These are phyloP conservation scores for Trilocha varians DNA, from an alignment of 2,888 invertebrate genomes.

Conservation along the genomic window DNA sequence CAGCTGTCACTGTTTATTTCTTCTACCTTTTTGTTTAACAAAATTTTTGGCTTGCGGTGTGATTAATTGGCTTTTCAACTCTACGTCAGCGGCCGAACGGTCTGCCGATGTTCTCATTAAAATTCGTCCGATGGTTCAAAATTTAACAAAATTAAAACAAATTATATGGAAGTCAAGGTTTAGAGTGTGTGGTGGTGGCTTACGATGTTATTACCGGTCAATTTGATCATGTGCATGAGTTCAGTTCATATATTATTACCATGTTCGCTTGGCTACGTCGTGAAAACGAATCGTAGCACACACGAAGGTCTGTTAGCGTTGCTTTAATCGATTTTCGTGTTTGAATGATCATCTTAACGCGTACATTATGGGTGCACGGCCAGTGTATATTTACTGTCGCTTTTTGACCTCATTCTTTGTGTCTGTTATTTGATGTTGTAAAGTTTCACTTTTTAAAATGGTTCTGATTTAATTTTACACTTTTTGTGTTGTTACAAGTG, in stretches of 20 bases:
- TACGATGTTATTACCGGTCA: conserved; percentile 50
- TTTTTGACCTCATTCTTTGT: conserved; percentile 13
- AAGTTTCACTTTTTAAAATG: background rate
- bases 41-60: conserved; percentile 70
- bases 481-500: background rate
- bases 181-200: conserved; percentile 74
- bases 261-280: conserved; percentile 49
- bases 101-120: conserved; percentile 25
- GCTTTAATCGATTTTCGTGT: conserved; percentile 20
- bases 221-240: conserved; percentile 69
- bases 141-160: conserved; percentile 53
- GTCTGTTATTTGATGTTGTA: background rate
- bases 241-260: conserved; percentile 51
- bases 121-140: conserved; percentile 55
- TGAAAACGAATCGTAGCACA: conserved; percentile 33
- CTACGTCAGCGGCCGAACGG: conserved; percentile 25
- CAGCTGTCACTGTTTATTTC: conserved; percentile 56
- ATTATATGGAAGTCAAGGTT: conserved; percentile 66
- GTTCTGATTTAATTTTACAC: background rate
- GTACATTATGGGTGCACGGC: conserved; percentile 52
- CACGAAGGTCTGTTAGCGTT: background rate
- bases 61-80: conserved; percentile 63
- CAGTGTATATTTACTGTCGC: conserved; percentile 41
- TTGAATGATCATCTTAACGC: conserved; percentile 28
- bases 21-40: conserved; percentile 59